phyloP scores from a whole-genome alignment of 2,797 vertebrate species.

The Cryptoblepharus egeriae region DNA sequence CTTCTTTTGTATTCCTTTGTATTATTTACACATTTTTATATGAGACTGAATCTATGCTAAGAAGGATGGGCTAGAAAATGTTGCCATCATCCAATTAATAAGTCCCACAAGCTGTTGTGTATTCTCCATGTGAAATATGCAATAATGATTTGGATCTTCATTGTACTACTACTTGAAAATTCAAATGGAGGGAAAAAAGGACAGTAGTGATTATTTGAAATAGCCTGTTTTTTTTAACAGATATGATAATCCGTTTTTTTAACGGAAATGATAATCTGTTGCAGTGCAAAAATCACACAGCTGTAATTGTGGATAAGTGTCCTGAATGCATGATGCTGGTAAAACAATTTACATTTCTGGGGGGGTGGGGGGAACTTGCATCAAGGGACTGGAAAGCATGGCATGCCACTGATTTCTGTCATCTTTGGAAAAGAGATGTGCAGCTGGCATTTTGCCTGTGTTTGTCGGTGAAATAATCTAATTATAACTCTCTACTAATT shows the following conservation, averaged over 20 bases:
- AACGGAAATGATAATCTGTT: background rate
- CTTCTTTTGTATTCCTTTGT: too few relatives aligned
- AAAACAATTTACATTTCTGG: background rate
- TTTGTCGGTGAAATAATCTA: background rate
- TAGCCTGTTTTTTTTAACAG: background rate
- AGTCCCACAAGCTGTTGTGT: too few relatives aligned
- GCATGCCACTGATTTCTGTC: background rate
- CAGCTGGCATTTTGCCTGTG: accelerated
- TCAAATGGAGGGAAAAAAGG: background rate
- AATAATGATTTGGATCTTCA: background rate
- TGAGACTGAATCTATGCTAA: too few relatives aligned
- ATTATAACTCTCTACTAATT: background rate
- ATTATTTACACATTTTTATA: too few relatives aligned
- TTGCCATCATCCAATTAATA: too few relatives aligned
- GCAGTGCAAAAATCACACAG: background rate
- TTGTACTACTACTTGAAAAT: background rate
- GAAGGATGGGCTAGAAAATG: too few relatives aligned
- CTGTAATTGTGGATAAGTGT: background rate
- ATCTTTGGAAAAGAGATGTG: background rate
- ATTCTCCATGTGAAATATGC: too few relatives aligned
- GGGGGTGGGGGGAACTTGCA: background rate
- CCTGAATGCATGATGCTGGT: background rate
- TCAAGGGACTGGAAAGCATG: background rate
- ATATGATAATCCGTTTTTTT: too few relatives aligned
- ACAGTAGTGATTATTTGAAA: background rate